Evolutionary conservation across 2,113 vertebrate genomes (phyloP).

Genomic region (Ictalurus punctatus): DNA sequence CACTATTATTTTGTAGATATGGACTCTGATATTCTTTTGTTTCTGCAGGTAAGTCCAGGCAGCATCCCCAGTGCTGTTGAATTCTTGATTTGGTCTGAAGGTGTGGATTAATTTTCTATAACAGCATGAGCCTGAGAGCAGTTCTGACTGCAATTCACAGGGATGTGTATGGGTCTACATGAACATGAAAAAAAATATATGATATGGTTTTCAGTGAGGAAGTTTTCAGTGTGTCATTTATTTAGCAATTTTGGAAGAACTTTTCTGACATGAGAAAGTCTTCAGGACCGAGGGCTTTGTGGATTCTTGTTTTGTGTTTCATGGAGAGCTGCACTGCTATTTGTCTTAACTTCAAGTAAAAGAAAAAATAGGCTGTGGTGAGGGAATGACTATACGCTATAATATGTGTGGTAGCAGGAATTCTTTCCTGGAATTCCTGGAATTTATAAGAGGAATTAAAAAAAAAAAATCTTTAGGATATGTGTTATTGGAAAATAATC

Average conservation of each 20-base stretch:
- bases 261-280: not conserved
- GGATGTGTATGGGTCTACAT: not conserved
- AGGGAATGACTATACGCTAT: not conserved
- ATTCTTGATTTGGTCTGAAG: not conserved
- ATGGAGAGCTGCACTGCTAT: not conserved
- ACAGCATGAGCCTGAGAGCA: slow-evolving; percentile 4
- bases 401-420: not conserved
- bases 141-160: not conserved
- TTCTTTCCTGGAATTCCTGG: not conserved
- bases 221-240: not conserved
- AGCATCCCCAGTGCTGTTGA: not conserved
- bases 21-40: not conserved
- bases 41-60: not conserved
- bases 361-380: not conserved
- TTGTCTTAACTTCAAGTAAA: not conserved
- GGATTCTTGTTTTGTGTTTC: not conserved
- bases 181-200: not conserved
- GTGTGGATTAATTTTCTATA: slow-evolving; percentile 18
- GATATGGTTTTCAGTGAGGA: not conserved
- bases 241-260: not conserved
- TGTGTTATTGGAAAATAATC: no score
- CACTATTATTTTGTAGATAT: not conserved
- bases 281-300: not conserved
- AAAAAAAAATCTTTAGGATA: no score
- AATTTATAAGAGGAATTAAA: no score